phyloP scores from a whole-genome alignment of 2,113 vertebrate species.

The Trogon surrucura region DNA sequence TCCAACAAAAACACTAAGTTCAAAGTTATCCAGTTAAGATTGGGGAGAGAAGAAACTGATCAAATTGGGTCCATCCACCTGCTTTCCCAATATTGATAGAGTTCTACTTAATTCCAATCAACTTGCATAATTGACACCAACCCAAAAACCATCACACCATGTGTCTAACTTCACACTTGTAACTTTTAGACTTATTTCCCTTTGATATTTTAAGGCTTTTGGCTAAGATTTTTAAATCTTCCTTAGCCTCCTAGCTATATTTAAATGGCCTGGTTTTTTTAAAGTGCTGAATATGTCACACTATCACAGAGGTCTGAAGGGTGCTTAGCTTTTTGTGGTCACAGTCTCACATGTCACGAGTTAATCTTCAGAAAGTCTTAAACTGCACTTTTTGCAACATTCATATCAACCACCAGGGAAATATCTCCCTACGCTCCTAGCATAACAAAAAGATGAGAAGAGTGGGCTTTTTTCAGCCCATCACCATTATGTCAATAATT shows the following conservation, averaged over 20 bases:
- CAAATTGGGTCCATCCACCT: not conserved
- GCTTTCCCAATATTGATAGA: not conserved
- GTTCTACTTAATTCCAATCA: not conserved
- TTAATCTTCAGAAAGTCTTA: not conserved
- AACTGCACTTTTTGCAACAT: not conserved
- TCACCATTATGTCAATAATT: not conserved
- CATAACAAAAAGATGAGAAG: not conserved
- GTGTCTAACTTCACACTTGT: constrained; percentile 15
- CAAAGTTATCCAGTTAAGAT: not conserved
- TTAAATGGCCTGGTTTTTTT: constrained; percentile 28
- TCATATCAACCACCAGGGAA: not conserved
- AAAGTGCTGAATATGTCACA: constrained; percentile 20
- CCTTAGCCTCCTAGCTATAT: constrained; percentile 10
- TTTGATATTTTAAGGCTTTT: constrained; percentile 1
- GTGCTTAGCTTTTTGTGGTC: not conserved
- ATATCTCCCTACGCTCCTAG: not conserved
- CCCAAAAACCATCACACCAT: not conserved
- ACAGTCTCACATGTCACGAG: not conserved
- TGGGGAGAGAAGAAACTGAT: not conserved
- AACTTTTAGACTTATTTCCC: not conserved
- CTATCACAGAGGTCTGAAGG: not conserved
- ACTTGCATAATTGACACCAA: not conserved
- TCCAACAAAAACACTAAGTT: not conserved
- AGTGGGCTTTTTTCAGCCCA: accelerated
- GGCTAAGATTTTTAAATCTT: not conserved